Evolutionary conservation across 1,140 invertebrate species (phyloP).

Genomic region (Drosophila malerkotliana): DNA sequence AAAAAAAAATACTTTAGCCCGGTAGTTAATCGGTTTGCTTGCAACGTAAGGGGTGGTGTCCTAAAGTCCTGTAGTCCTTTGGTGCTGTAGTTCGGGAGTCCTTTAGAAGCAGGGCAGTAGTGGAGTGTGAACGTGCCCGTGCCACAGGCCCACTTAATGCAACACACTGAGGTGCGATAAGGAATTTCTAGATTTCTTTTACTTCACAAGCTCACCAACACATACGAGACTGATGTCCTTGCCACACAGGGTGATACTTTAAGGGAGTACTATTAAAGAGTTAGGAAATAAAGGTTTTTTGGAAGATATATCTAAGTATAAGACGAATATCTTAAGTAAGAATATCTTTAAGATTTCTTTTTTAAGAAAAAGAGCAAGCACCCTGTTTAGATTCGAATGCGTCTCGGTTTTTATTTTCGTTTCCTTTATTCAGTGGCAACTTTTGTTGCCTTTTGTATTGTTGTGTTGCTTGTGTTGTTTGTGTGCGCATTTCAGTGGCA

Average conservation of each 20-base stretch:
- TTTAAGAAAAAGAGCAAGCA: background rate
- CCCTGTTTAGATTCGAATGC: slow-evolving; percentile 47
- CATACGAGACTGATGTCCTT: slow-evolving; percentile 45
- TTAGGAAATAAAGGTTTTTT: background rate
- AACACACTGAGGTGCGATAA: slow-evolving; percentile 76
- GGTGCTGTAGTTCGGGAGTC: too few relatives aligned
- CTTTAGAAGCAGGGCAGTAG: slow-evolving; percentile 16
- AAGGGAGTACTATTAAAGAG: background rate
- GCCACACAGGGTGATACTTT: slow-evolving; percentile 47
- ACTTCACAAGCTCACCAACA: slow-evolving; percentile 13
- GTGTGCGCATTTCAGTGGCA: slow-evolving; percentile 78
- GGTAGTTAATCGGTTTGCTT: slow-evolving; percentile 74
- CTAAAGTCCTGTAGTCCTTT: background rate
- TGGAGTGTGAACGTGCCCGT: slow-evolving; percentile 67
- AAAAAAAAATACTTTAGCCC: slow-evolving; percentile 58
- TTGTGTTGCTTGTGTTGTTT: slow-evolving; percentile 51
- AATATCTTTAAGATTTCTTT: background rate
- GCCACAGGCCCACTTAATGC: slow-evolving; percentile 78
- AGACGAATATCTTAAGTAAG: too few relatives aligned
- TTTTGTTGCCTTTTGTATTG: slow-evolving; percentile 53
- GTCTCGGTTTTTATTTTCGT: slow-evolving; percentile 51
- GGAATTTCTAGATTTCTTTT: slow-evolving; percentile 80
- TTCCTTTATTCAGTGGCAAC: slow-evolving; percentile 62
- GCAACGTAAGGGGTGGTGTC: slow-evolving; percentile 25
- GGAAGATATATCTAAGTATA: too few relatives aligned